Conservation (phyloP, 2,888 invertebrate species). For the Labia minor region DNA sequence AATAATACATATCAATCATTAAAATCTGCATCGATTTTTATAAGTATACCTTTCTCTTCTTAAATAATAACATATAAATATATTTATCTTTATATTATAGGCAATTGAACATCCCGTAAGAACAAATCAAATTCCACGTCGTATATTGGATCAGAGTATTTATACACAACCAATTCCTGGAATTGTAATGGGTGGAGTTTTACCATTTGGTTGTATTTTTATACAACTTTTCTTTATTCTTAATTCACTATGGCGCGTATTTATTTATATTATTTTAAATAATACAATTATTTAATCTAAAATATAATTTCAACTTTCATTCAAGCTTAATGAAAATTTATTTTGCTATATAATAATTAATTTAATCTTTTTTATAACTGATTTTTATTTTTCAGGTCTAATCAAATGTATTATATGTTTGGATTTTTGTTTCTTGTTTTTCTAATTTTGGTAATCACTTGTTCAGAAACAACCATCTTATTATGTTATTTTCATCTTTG, state of each 20-base stretch:
- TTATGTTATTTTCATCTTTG: slow-evolving; percentile 98
- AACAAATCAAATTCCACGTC: slow-evolving; percentile 96
- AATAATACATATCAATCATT: no score
- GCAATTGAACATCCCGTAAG: slow-evolving; percentile 93
- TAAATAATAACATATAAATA: no score
- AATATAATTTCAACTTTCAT: background rate
- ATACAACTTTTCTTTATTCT: slow-evolving; percentile 98
- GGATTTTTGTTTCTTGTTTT: slow-evolving; percentile 97
- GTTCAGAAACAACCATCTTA: slow-evolving; percentile 96
- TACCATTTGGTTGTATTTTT: slow-evolving; percentile 97
- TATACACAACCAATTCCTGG: slow-evolving; percentile 94
- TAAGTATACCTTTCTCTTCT: no score
- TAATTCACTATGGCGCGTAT: slow-evolving; percentile 89
- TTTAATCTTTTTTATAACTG: no score
- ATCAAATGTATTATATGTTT: slow-evolving; percentile 99
- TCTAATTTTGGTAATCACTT: slow-evolving; percentile 92
- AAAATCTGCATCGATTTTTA: no score
- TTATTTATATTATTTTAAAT: slow-evolving; percentile 26
- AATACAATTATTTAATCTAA: background rate
- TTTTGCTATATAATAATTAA: background rate
- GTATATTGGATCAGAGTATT: slow-evolving; percentile 97
- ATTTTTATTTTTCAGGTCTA: slow-evolving; percentile 48
- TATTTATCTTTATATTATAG: slow-evolving; percentile 41
- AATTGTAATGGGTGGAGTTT: slow-evolving; percentile 94
- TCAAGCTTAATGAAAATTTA: background rate